Base-by-base conservation (phyloP, 2,888 invertebrate species). In the Epirrhoe tristata region DNA sequence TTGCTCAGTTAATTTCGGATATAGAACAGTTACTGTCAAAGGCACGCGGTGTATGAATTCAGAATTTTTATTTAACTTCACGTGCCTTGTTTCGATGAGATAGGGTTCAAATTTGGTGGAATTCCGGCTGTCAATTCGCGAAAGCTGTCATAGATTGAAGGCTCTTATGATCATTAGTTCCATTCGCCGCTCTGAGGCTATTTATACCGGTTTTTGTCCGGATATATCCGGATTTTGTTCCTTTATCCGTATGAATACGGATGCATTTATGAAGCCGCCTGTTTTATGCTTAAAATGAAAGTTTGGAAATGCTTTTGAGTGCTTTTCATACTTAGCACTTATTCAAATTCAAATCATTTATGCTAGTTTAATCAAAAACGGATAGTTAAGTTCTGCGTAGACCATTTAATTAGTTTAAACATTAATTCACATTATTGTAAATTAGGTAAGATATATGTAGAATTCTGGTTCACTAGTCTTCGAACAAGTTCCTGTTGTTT, bases 101-200 rank as follows among this genome's bases (percentile, higher is more conserved):
- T 69, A 68, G 39, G 65, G 68, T 70, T 71, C 7, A 66, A 61
- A 66, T 34, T 68, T 46, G 58, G 12, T 36, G 10, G 48, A 12
- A 43, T 57, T 57, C 46, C 17, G 8, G n/a, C 31, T 17, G 32
- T 62, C 32, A 36, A 51, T 66, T 55, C 48, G 51, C 58, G 54
- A 71, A 75, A 71, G 67, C 59, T 59, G 69, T 58, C 69, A 65
- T 67, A 72, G 74, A 72, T 69, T 76, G 61, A 72, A 75, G 69
- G 70, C 66, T 72, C 74, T 74, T 69, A 72, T 77, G 81, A 82
- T 84, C 86, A 87, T 87, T 86, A 87, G 84, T 85, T 85, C 80
- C 80, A 48, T 67, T 60, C 48, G 56, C 76, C 73, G 76, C 79
- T 83, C 83, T 80, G 80, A 78, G 79, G 79, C 74, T 77, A 79